These are phyloP conservation scores for Indri indri DNA, from an alignment of 2,113 vertebrate genomes.

Conservation along the genomic window DNA sequence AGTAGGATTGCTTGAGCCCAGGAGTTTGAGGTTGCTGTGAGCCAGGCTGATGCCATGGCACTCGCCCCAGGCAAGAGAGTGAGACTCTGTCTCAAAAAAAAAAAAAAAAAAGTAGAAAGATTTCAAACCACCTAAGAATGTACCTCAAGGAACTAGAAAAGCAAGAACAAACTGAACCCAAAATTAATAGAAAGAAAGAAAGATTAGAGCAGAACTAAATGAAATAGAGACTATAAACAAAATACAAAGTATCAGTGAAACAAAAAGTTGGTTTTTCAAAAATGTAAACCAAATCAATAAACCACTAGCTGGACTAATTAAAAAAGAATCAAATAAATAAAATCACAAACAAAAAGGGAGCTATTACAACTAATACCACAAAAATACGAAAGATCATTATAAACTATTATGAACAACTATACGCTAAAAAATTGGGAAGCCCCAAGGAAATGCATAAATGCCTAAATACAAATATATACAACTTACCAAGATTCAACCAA, in stretches of 20 bases:
- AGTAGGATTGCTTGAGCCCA: too few species aligned
- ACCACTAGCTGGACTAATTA: not conserved
- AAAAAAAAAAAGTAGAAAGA: too few species aligned
- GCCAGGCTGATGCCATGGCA: too few species aligned
- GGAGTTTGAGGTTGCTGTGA: too few species aligned
- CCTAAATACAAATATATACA: not conserved
- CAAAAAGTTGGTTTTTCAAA: not conserved
- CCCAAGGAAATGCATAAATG: not conserved
- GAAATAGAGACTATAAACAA: not conserved
- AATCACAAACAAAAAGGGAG: not conserved
- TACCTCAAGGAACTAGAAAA: not conserved
- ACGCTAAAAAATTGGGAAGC: not conserved
- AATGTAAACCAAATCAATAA: not conserved
- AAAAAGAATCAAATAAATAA: not conserved
- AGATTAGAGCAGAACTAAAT: not conserved
- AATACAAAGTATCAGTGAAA: not conserved
- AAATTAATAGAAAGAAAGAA: not conserved
- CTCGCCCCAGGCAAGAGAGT: too few species aligned
- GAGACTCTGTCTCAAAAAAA: too few species aligned
- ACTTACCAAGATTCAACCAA: not conserved
- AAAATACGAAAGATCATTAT: not conserved
- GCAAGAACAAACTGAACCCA: not conserved
- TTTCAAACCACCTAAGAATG: not conserved
- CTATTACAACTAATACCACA: not conserved
- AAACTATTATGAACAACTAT: not conserved